Percentiles rank a stretch among this genome's conserved stretches.
These are phyloP conservation scores for Drosophila varians DNA, from an alignment of 1,140 invertebrate genomes.

Conservation along the genomic window DNA sequence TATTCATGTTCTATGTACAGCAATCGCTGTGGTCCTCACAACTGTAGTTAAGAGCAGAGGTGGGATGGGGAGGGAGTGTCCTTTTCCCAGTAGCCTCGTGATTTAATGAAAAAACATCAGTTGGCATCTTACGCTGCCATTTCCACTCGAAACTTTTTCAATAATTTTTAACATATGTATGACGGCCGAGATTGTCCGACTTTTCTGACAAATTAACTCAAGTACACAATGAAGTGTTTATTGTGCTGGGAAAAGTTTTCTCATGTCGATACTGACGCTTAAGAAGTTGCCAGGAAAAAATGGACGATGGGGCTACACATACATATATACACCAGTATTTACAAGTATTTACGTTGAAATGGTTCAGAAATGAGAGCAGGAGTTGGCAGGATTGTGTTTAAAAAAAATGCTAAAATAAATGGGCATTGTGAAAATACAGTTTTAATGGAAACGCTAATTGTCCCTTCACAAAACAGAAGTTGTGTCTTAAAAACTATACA, in stretches of 20 bases:
- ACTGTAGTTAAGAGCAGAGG: neutral
- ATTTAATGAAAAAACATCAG: conserved; percentile 68
- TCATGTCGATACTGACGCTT: conserved; percentile 9
- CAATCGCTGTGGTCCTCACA: conserved; percentile 54
- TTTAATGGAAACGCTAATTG: too few species aligned
- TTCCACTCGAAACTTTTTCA: conserved; percentile 71
- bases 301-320: too few species aligned
- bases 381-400: neutral
- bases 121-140: conserved; percentile 29
- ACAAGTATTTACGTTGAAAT: neutral
- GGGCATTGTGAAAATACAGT: too few species aligned
- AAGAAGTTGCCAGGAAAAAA: conserved; percentile 15
- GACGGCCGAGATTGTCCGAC: conserved; percentile 2
- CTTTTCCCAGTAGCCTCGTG: neutral
- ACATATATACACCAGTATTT: too few species aligned
- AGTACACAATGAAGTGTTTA: conserved; percentile 78
- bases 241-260: conserved; percentile 61
- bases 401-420: too few species aligned
- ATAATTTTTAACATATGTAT: conserved; percentile 64
- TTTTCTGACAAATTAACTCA: conserved; percentile 80
- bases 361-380: neutral
- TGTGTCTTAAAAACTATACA: too few species aligned
- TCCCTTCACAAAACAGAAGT: too few species aligned
- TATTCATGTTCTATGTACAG: conserved; percentile 66
- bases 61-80: neutral